Evolutionary conservation across 2,797 vertebrate genomes (phyloP).

Genomic region (Lepilemur septentrionalis): DNA sequence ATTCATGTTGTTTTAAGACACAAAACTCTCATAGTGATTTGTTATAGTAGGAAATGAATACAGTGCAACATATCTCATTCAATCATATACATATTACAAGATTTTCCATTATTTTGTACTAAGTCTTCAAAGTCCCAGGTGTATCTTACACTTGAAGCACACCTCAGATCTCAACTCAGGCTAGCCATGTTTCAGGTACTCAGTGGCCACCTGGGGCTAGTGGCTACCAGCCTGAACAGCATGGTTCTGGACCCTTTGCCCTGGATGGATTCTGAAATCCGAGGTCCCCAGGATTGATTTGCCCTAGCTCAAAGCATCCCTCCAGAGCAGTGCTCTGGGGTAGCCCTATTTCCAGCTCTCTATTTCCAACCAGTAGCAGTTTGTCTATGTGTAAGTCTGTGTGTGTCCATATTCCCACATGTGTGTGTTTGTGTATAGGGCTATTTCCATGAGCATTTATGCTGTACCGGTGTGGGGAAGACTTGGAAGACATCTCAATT

Average conservation of each 20-base stretch:
- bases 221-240: neutral
- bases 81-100: neutral
- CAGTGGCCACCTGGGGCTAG: neutral
- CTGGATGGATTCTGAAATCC: neutral
- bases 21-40: neutral
- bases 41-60: neutral
- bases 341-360: neutral
- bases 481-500: neutral
- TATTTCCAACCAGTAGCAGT: neutral
- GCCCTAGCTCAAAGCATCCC: neutral
- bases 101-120: neutral
- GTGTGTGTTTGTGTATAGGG: neutral
- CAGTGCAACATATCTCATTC: neutral
- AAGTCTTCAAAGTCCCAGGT: neutral
- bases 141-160: neutral
- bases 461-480: neutral
- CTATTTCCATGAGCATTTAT: neutral
- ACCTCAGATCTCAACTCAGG: neutral
- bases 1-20: neutral
- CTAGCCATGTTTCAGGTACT: neutral
- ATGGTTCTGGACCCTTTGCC: neutral
- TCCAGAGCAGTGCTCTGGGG: neutral
- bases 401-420: rapidly evolving
- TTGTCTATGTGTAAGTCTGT: neutral
- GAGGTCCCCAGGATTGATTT: neutral